Percentiles rank a stretch among this genome's conserved stretches.
Evolutionary conservation across 64 coral and sea anemone species (phyloP).

Genomic region (Pachyseris speciosa): DNA sequence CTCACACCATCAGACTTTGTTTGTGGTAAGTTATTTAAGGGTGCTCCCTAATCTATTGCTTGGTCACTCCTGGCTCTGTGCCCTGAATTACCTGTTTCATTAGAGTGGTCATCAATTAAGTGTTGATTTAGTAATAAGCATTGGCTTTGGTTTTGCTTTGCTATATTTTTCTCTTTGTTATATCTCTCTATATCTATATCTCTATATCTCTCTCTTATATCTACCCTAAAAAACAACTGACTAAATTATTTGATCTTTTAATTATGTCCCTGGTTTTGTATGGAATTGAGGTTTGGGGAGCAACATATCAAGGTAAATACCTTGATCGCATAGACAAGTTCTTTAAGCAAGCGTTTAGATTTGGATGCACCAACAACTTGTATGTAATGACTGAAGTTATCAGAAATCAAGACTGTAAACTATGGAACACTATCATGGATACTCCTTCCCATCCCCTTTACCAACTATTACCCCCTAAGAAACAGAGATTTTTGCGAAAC

Average conservation of each 20-base stretch:
- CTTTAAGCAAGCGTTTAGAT: slow-evolving; percentile 13
- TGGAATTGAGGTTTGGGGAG: slow-evolving; percentile 63
- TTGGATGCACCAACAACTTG: not conserved
- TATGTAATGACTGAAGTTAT: slow-evolving; percentile 4
- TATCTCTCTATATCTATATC: no score
- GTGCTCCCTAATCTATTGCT: no score
- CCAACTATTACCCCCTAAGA: not conserved
- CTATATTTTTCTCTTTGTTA: no score
- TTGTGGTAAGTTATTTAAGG: slow-evolving; percentile 69
- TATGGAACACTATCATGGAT: not conserved
- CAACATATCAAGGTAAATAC: slow-evolving; percentile 34
- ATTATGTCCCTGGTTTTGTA: slow-evolving; percentile 36
- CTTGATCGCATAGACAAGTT: slow-evolving; percentile 36
- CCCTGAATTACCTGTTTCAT: no score
- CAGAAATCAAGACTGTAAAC: not conserved
- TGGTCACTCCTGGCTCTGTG: no score
- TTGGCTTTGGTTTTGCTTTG: no score
- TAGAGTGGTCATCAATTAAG: no score
- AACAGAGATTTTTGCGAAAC: slow-evolving; percentile 21
- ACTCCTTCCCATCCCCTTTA: not conserved
- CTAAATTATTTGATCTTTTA: slow-evolving; percentile 2
- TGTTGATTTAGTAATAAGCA: no score
- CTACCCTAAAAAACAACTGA: not conserved
- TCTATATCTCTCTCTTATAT: no score
- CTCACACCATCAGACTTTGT: slow-evolving; percentile 68